A percentile compares a stretch with the other conserved stretches of the same genome.
phyloP scores from a whole-genome alignment of 2,888 invertebrate genomes.

The Chloroclystis v-ata region DNA sequence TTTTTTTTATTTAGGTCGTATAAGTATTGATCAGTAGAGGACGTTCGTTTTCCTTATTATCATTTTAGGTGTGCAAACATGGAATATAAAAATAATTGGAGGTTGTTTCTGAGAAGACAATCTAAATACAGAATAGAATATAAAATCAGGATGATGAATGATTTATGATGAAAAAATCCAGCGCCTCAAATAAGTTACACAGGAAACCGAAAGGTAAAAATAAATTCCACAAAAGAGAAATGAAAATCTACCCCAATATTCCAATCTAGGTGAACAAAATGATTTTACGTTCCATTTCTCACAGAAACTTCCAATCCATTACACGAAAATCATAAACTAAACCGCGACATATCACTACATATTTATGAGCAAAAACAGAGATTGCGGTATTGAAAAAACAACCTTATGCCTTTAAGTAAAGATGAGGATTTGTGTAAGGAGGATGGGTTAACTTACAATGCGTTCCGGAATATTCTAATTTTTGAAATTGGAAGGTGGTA shows the following conservation, averaged over 20 bases:
- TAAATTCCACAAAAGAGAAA: constrained; percentile 1
- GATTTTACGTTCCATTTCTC: constrained; percentile 17
- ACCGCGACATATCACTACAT: constrained; percentile 46
- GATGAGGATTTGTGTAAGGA: neutral
- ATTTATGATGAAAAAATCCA: too few relatives aligned
- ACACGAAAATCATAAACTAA: constrained; percentile 49
- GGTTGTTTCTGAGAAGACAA: neutral
- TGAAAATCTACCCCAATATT: constrained; percentile 5
- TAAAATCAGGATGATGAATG: neutral
- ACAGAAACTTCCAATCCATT: constrained; percentile 42
- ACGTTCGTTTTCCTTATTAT: too few relatives aligned
- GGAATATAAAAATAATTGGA: too few relatives aligned
- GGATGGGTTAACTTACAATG: constrained; percentile 3
- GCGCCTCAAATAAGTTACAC: neutral
- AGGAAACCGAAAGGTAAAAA: neutral
- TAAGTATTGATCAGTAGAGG: too few relatives aligned
- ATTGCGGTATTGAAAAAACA: constrained; percentile 8
- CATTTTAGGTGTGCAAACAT: too few relatives aligned
- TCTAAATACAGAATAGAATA: neutral
- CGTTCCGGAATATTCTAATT: constrained; percentile 4
- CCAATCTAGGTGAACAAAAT: constrained; percentile 17
- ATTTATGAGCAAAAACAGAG: constrained; percentile 42
- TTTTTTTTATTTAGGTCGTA: too few relatives aligned
- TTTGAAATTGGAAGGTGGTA: constrained; percentile 1
- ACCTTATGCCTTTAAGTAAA: constrained; percentile 17